Evolutionary conservation across 2,888 invertebrate genomes (phyloP).

Genomic region (Notodonta dromedarius): DNA sequence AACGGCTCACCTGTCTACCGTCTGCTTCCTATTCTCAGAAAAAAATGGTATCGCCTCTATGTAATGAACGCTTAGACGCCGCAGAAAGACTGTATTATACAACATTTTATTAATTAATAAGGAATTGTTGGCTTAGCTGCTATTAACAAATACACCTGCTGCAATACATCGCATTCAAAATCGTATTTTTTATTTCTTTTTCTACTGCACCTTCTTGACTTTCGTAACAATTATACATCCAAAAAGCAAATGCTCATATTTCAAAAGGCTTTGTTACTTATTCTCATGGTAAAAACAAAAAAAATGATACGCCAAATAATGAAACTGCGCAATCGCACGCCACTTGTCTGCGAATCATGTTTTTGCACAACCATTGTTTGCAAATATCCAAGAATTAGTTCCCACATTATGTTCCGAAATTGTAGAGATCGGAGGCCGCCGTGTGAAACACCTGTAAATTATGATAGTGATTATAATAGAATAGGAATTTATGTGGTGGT

Average conservation of each 20-base stretch:
- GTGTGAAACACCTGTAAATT: slow-evolving; percentile 28
- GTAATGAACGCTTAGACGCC: slow-evolving; percentile 29
- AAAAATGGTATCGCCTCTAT: slow-evolving; percentile 40
- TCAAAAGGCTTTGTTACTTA: slow-evolving; percentile 52
- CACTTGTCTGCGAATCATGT: slow-evolving; percentile 50
- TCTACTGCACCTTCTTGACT: not conserved
- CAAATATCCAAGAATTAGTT: slow-evolving; percentile 51
- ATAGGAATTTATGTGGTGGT: slow-evolving; percentile 15
- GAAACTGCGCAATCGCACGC: slow-evolving; percentile 49
- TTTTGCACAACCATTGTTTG: slow-evolving; percentile 66
- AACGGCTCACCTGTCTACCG: slow-evolving; percentile 51
- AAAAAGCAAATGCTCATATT: slow-evolving; percentile 29
- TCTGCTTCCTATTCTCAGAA: slow-evolving; percentile 45
- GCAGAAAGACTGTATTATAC: slow-evolving; percentile 29
- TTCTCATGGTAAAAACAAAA: slow-evolving; percentile 48
- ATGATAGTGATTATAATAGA: slow-evolving; percentile 28
- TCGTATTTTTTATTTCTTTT: not conserved
- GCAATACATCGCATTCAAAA: too few species aligned
- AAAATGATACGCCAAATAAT: slow-evolving; percentile 42
- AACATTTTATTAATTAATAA: slow-evolving; percentile 27
- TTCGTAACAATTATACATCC: slow-evolving; percentile 19
- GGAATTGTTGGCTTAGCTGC: slow-evolving; percentile 14
- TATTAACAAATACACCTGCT: not conserved
- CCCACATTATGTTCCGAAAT: slow-evolving; percentile 58
- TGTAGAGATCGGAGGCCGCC: slow-evolving; percentile 30